Conservation (phyloP, 2,113 vertebrate species). For the Terrapene triunguis region DNA sequence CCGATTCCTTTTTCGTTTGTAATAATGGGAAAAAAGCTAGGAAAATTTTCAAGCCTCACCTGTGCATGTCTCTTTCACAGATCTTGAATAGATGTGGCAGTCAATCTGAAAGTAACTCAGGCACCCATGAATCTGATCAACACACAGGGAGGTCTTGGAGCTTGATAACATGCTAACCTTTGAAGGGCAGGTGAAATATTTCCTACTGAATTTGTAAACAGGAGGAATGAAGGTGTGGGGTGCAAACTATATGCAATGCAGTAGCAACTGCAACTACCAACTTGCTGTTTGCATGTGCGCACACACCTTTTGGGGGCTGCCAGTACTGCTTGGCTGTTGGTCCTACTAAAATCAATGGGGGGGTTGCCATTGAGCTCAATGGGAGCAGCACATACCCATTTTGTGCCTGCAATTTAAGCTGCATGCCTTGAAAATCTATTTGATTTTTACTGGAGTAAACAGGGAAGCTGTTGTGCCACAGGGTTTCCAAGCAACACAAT, state of each 20-base stretch:
- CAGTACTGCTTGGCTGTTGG: rapidly evolving
- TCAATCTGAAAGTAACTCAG: background rate
- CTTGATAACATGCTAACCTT: background rate
- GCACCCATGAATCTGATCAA: background rate
- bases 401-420: rapidly evolving
- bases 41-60: background rate
- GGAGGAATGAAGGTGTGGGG: background rate
- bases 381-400: rapidly evolving
- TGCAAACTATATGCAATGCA: background rate
- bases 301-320: background rate
- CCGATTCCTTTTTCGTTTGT: background rate
- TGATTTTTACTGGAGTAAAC: background rate
- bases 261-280: background rate
- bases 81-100: rapidly evolving
- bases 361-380: rapidly evolving
- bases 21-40: background rate
- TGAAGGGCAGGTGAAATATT: background rate
- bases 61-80: rapidly evolving
- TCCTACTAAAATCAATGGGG: background rate
- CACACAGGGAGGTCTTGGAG: background rate
- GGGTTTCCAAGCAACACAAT: background rate
- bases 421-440: background rate
- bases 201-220: background rate
- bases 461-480: background rate
- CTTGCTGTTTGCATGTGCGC: background rate